Evolutionary conservation across 30 jellyfish, hydroid and myxozoan genomes (phyloP).

Genomic region (Euphysa ruthae): DNA sequence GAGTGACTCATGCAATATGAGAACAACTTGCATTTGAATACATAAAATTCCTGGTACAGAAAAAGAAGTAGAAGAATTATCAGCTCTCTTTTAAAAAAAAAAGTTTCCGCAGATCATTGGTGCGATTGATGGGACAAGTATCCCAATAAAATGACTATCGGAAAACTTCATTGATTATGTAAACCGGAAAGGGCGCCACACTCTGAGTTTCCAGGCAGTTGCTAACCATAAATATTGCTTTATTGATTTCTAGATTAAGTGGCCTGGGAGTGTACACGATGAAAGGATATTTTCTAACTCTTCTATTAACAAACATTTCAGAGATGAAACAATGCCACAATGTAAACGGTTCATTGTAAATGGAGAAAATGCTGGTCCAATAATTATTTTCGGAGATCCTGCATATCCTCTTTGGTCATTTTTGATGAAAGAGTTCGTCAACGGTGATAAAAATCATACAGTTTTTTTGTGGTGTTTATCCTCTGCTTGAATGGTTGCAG

Average conservation of each 20-base stretch:
- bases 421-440: constrained; percentile 44
- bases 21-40: background rate
- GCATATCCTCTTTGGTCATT: constrained; percentile 65
- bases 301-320: constrained; percentile 1
- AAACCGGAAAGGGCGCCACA: constrained; percentile 17
- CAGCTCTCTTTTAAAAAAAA: too few species aligned
- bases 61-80: background rate
- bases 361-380: constrained; percentile 37
- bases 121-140: background rate
- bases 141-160: background rate
- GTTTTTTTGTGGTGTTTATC: constrained; percentile 39
- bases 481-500: constrained; percentile 52
- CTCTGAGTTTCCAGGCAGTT: background rate
- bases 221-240: too few species aligned
- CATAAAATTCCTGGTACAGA: background rate
- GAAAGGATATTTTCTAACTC: constrained; percentile 21
- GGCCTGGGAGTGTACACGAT: constrained; percentile 20
- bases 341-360: constrained; percentile 39
- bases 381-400: constrained; percentile 46
- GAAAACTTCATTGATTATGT: background rate
- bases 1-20: background rate
- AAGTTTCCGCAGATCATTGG: too few species aligned
- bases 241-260: background rate
- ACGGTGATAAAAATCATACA: too few species aligned
- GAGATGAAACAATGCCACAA: constrained; percentile 13